Base-by-base conservation (phyloP, 2,113 vertebrate species). In the Percina caprodes region DNA sequence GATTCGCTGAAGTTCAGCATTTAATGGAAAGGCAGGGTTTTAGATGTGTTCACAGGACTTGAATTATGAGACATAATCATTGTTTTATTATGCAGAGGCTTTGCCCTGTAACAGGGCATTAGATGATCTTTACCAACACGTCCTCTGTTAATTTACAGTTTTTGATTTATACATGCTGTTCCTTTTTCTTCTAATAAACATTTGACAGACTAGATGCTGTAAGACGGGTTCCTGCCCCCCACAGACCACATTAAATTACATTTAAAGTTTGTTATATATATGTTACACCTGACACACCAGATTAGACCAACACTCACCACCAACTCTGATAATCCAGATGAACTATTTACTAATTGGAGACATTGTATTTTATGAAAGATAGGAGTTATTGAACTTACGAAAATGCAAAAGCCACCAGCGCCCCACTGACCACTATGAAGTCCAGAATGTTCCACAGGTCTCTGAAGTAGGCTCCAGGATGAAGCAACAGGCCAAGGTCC, bases 371-470 rank as follows among this genome's bases (percentile, higher is more conserved):
- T 13, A 48, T n/a, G 21, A 33, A 67, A 56, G 10, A 5, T 3
- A 59, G 18, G 54, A 73, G 26, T 12, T 12, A 16, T 70, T 33
- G 42, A 93, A 98, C 98, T 99, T 97, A 99, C 98, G 98, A 96
- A 96, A 99, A 99, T 68, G 98, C 97, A 91, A 99, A 99, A 0
- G 98, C 98, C 94, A 99, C 97, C 93, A 99, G 93, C 74, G 98
- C 98, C 80, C 98, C 98, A 94, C 97, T 99, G 96, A 99, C 98
- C 93, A 99, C 98, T 88, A 99, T 97, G 94, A 99, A 99, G 92
- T 99, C 98, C 93, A 99, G 92, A 87, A 99, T 98, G 84, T 99
- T 99, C 98, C 98, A 95, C 67, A 95, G 90, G 79, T 95, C 94
- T 79, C 95, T 89, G 86, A 95, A 95, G 91, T 95, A 95, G 5